These are phyloP conservation scores for Chaenocephalus aceratus DNA, from an alignment of 2,113 vertebrate species.

Conservation along the genomic window DNA sequence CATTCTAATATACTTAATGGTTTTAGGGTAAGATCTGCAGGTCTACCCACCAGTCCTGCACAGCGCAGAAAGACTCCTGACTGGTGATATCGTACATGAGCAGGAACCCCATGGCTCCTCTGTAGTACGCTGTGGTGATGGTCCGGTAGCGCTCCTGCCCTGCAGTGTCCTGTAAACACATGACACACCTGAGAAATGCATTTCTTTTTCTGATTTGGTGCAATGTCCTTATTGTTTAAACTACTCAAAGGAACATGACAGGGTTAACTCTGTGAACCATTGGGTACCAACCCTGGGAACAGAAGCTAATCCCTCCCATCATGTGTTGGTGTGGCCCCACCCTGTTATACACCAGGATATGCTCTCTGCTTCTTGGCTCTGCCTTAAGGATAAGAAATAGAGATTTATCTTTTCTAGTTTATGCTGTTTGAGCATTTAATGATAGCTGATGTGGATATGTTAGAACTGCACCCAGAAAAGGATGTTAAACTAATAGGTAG, in stretches of 20 bases:
- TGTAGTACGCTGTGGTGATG: constrained; percentile 90
- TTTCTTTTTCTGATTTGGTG: no score
- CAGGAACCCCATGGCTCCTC: constrained; percentile 90
- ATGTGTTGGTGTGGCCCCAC: constrained; percentile 52
- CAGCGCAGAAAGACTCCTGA: constrained; percentile 87
- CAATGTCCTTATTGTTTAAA: not conserved
- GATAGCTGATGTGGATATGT: not conserved
- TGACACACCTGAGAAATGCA: not conserved
- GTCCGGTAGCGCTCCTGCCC: constrained; percentile 90
- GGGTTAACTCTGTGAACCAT: constrained; percentile 45
- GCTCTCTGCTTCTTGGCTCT: constrained; percentile 2
- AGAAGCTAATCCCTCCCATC: constrained; percentile 18
- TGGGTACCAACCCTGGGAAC: constrained; percentile 21
- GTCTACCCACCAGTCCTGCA: constrained; percentile 86
- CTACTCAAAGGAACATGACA: not conserved
- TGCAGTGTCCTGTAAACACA: constrained; percentile 86
- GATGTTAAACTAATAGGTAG: not conserved
- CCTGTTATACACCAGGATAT: constrained; percentile 63
- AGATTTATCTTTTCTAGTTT: not conserved
- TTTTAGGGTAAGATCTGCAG: not conserved
- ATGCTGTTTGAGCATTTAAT: not conserved
- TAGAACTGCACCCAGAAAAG: not conserved
- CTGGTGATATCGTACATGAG: constrained; percentile 90
- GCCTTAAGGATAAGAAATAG: constrained; percentile 4
- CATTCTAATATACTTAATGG: not conserved